Evolutionary conservation across 2,113 vertebrate genomes (phyloP), one percentile per base, ranked within the genome.

Genomic region (Rissa tridactyla): DNA sequence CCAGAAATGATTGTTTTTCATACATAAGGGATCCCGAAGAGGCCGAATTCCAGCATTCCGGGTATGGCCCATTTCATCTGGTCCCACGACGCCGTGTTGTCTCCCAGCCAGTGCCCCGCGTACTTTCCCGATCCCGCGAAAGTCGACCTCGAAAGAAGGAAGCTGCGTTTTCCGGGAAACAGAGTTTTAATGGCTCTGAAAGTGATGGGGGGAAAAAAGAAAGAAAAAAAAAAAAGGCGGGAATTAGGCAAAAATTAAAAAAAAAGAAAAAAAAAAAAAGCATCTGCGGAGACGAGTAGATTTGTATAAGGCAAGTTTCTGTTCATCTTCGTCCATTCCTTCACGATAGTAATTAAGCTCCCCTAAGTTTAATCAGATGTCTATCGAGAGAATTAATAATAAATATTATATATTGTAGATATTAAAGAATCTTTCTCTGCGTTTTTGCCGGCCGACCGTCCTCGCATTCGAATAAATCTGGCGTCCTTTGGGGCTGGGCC

Each of bases 41-140:
- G 98, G 60, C 97, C 98, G 95, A 99, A 99, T 96, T 99, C 99
- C 5, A 99, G 97, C 98, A 99, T 98, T 90, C 99, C 99, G 42
- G 98, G 97, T 87, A 99, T 99, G 60, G 99, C 98, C 99, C 99
- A 99, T 82, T 98, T 99, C n/a, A 99, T 98, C 96, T 99, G 99
- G 23, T 99, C 98, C 99, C 99, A 99, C 86, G 98, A 99, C 94
- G 99, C 99, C 58, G 95, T 96, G 6, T 54, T 54, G 52, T 54
- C 52, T 10, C 52, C 52, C 27, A 54, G 52, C 52, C 52, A 54
- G 52, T 54, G 99, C 91, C 98, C 99, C 77, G 99, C 97, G 96
- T 98, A 98, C 92, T 99, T 99, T 46, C 99, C 99, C 57, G 99
- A 98, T 42, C 99, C 99, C 66, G 99, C 98, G 96, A 99, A 99